Evolutionary conservation across 1,140 invertebrate genomes (phyloP).

Genomic region (Macrostomum lignano): DNA sequence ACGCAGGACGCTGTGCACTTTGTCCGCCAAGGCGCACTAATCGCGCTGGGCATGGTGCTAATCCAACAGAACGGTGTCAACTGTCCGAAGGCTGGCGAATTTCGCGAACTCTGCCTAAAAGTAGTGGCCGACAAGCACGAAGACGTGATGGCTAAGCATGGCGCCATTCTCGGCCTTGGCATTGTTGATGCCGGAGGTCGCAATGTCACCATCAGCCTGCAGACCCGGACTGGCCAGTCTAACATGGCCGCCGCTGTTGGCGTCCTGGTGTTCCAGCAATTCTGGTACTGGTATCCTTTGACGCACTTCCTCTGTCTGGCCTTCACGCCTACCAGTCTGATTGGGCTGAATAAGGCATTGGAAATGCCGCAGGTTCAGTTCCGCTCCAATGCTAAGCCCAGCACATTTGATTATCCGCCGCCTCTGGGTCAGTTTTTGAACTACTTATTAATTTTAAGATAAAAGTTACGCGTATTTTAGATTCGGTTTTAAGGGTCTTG

Average conservation of each 20-base stretch:
- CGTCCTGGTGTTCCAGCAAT: conserved; percentile 87
- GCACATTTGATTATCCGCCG: conserved; percentile 76
- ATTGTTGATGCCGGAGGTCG: conserved; percentile 63
- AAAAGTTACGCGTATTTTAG: too few relatives aligned
- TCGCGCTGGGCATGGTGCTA: conserved; percentile 81
- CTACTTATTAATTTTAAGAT: too few relatives aligned
- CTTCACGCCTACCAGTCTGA: conserved; percentile 77
- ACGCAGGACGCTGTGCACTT: conserved; percentile 95
- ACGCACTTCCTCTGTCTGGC: conserved; percentile 75
- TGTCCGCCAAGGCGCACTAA: conserved; percentile 74
- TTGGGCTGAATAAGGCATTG: conserved; percentile 68
- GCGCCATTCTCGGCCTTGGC: conserved; percentile 84
- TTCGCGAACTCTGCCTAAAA: conserved; percentile 62
- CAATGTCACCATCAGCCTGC: conserved; percentile 75
- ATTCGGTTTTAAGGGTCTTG: too few relatives aligned
- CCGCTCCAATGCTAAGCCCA: conserved; percentile 68
- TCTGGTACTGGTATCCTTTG: conserved; percentile 99
- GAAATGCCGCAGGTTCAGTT: conserved; percentile 86
- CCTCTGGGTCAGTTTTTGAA: too few relatives aligned
- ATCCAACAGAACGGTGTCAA: conserved; percentile 87
- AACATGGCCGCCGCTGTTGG: conserved; percentile 89
- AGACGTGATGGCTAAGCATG: conserved; percentile 97
- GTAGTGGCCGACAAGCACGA: conserved; percentile 81
- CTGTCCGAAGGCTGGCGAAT: conserved; percentile 53
- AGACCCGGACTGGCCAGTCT: conserved; percentile 81